Evolutionary conservation across 2,888 invertebrate genomes (phyloP), one percentile per base, ranked within the genome.

Genomic region (Yponomeuta sedellus): DNA sequence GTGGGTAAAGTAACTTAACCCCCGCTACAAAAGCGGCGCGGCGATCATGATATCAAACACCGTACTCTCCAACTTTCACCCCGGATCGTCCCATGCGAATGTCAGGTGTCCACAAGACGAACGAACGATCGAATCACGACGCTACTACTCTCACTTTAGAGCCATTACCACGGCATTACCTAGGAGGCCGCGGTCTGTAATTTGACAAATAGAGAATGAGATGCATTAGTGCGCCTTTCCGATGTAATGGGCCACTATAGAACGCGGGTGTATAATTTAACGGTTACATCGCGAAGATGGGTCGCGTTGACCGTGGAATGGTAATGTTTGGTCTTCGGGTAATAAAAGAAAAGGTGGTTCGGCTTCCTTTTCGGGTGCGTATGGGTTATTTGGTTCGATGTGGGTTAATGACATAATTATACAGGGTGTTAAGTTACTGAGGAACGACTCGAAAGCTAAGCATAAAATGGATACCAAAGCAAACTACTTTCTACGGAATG

Each of bases 191-290:
- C 75, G 82, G 83, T 75, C 83, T 90, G 83, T 90, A 90, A 90
- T 91, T 91, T 91, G 85, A 88, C 85, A 89, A 89, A 87, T 89
- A 88, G 86, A 88, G 87, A 90, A 89, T 89, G 80, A 87, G 88
- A 86, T 89, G 88, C 90, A 90, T 90, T 90, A 90, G 86, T 81
- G 79, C 79, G 83, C 85, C 82, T 88, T 90, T 86, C 81, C 81
- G 79, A 73, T 79, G 81, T 89, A 88, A 88, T 89, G 78, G 82
- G 81, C 81, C 81, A 84, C 86, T 78, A 75, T 76, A 76, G 81
- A 71, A 74, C 77, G 70, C 74, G 72, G 74, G 77, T 81, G 80
- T 90, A 80, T 91, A 91, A 91, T 90, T 88, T 90, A 81, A 80
- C 81, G 80, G 81, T 75, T 73, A 77, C 74, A 80, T 84, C 78